phyloP scores from a whole-genome alignment of 2,797 vertebrate species.

The Halcyon chelicuti region DNA sequence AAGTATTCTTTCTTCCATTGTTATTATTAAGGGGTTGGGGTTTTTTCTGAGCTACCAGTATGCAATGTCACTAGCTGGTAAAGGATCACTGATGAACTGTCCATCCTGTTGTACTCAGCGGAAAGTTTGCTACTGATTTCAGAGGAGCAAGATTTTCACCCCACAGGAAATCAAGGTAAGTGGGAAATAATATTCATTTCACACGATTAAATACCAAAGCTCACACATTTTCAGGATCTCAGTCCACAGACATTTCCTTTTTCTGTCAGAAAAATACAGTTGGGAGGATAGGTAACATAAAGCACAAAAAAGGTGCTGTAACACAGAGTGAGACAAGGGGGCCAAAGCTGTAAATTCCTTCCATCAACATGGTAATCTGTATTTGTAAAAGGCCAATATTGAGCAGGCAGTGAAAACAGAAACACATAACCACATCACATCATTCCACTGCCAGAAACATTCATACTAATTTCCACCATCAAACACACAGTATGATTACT shows the following conservation, averaged over 20 bases:
- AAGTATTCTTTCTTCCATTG: not conserved
- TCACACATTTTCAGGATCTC: slow-evolving; percentile 29
- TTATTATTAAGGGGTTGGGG: not conserved
- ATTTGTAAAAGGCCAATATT: slow-evolving; percentile 53
- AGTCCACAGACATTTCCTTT: slow-evolving; percentile 59
- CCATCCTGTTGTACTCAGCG: not conserved
- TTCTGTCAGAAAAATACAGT: slow-evolving; percentile 53
- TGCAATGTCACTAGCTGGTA: not conserved
- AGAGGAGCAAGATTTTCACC: not conserved
- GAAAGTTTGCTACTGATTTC: not conserved
- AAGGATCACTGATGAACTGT: not conserved
- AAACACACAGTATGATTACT: slow-evolving; percentile 51
- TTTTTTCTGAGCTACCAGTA: not conserved
- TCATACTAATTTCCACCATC: slow-evolving; percentile 63
- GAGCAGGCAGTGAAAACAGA: slow-evolving; percentile 58
- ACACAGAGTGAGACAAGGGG: slow-evolving; percentile 21
- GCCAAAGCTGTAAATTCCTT: slow-evolving; percentile 62
- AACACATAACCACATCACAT: slow-evolving; percentile 54
- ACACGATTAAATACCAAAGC: slow-evolving; percentile 41
- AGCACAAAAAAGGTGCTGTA: slow-evolving; percentile 43
- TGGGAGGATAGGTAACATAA: slow-evolving; percentile 9
- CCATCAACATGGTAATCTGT: slow-evolving; percentile 50
- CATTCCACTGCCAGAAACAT: slow-evolving; percentile 50
- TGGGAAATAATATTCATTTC: slow-evolving; percentile 43
- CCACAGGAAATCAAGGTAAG: slow-evolving; percentile 14